These are phyloP conservation scores for Haliclona indistincta DNA, from an alignment of 37 sponge, comb jelly and placozoan genomes.

Conservation along the genomic window DNA sequence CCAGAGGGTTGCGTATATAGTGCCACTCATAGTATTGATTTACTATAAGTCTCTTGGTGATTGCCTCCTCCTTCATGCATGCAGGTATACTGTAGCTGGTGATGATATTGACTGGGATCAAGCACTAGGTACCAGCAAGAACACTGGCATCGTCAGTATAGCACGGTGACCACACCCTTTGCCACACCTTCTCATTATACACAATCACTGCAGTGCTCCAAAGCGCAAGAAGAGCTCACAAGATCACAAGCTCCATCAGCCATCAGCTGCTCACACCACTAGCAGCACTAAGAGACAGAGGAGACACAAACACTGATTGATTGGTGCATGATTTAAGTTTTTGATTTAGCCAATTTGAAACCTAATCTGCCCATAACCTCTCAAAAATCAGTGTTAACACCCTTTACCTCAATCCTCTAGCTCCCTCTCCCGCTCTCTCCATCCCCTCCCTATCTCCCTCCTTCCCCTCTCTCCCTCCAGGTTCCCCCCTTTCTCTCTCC, in stretches of 20 bases:
- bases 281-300: no score
- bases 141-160: constrained; percentile 50
- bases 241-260: background rate
- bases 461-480: no score
- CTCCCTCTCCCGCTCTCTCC: no score
- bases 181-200: background rate
- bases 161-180: constrained; percentile 18
- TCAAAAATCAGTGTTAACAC: no score
- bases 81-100: constrained; percentile 66
- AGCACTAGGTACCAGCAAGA: constrained; percentile 24
- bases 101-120: constrained; percentile 67
- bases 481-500: no score
- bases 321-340: no score
- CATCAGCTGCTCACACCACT: no score
- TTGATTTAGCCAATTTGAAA: no score
- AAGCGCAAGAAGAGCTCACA: background rate
- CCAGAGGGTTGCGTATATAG: background rate
- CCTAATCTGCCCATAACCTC: no score
- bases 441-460: no score
- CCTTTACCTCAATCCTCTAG: no score
- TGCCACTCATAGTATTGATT: background rate
- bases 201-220: background rate
- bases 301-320: no score
- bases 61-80: background rate
- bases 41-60: background rate